Evolutionary conservation across 1,140 invertebrate species (phyloP).

Genomic region (Psilanteris sp.): DNA sequence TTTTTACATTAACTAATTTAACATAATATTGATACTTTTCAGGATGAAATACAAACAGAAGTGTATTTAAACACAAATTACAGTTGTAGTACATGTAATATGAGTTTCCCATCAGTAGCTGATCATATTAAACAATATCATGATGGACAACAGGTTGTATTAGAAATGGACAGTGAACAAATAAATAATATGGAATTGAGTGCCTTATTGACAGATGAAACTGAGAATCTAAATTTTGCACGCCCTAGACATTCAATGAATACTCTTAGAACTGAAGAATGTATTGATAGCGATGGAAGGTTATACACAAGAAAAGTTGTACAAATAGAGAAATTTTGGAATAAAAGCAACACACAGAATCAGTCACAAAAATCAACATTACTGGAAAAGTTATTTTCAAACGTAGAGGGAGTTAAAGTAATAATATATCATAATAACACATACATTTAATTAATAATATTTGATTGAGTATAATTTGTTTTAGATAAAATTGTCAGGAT

Average conservation of each 20-base stretch:
- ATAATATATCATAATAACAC: too few species aligned
- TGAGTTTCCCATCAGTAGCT: slow-evolving; percentile 83
- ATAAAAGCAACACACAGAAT: slow-evolving; percentile 54
- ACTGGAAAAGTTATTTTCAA: slow-evolving; percentile 79
- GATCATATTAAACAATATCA: slow-evolving; percentile 85
- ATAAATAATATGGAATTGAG: slow-evolving; percentile 63
- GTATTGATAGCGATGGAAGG: slow-evolving; percentile 79
- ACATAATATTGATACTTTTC: too few species aligned
- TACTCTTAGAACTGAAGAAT: slow-evolving; percentile 78
- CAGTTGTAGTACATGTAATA: slow-evolving; percentile 83
- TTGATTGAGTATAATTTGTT: too few species aligned
- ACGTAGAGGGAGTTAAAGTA: slow-evolving; percentile 75
- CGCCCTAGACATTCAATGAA: slow-evolving; percentile 75
- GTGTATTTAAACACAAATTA: slow-evolving; percentile 77
- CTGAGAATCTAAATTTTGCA: slow-evolving; percentile 36
- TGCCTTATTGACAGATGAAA: slow-evolving; percentile 35
- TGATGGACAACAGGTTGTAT: slow-evolving; percentile 83
- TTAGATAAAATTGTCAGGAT: too few species aligned
- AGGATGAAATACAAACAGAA: slow-evolving; percentile 51
- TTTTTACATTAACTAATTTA: too few species aligned
- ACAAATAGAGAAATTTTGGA: slow-evolving; percentile 81
- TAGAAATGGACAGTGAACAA: slow-evolving; percentile 78
- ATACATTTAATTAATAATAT: not conserved
- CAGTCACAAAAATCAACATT: slow-evolving; percentile 71
- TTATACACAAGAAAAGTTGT: slow-evolving; percentile 80